These are phyloP conservation scores for Andrena camellia DNA, from an alignment of 2,888 invertebrate genomes.

Conservation along the genomic window DNA sequence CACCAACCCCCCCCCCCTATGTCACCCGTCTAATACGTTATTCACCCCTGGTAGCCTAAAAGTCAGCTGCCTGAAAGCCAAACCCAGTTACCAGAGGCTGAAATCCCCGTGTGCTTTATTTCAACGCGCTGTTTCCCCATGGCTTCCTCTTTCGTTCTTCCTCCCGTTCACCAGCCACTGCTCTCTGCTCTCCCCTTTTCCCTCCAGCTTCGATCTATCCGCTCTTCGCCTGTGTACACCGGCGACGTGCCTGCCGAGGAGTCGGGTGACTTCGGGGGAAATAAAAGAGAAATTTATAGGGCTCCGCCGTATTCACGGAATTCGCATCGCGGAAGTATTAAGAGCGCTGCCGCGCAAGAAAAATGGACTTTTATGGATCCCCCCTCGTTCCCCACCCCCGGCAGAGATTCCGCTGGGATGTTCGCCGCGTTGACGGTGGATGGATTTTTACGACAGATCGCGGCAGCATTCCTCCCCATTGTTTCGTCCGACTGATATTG, in stretches of 20 bases:
- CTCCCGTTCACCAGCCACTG: neutral
- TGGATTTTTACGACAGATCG: conserved; percentile 21
- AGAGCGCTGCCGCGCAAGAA: conserved; percentile 31
- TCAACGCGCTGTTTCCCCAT: conserved; percentile 8
- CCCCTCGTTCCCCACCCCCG: neutral
- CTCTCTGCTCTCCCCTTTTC: neutral
- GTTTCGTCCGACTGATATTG: neutral
- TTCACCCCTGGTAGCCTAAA: conserved; percentile 68
- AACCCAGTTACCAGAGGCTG: conserved; percentile 71
- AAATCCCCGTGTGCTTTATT: conserved; percentile 57
- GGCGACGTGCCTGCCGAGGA: neutral
- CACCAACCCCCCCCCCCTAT: conserved; percentile 27
- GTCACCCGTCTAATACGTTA: conserved; percentile 77
- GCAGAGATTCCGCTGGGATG: conserved; percentile 14
- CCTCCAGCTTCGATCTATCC: neutral
- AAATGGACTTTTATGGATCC: conserved; percentile 55
- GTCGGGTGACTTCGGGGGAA: conserved; percentile 1
- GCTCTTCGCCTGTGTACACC: neutral
- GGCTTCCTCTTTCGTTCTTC: conserved; percentile 5
- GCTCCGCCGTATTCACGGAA: conserved; percentile 27
- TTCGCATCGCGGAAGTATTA: conserved; percentile 46
- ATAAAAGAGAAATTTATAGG: conserved; percentile 49
- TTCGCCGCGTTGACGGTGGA: neutral
- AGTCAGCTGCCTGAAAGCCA: conserved; percentile 73
- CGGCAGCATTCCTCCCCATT: neutral